Evolutionary conservation across 2,888 invertebrate genomes (phyloP), one percentile per base, ranked within the genome.

Genomic region (Slavum lentiscoides): DNA sequence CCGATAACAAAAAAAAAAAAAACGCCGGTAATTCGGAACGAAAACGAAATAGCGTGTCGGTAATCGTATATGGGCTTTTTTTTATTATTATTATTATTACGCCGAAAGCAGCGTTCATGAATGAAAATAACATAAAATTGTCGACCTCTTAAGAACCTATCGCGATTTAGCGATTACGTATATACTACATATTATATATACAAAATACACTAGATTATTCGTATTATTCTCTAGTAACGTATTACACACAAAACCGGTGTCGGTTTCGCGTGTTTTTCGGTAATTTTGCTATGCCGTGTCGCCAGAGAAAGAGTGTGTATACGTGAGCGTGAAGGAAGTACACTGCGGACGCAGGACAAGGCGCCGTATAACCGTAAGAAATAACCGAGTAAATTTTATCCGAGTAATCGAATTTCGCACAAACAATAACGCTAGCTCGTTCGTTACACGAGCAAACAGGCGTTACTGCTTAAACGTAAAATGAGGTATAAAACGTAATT

Each of bases 61-160:
- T 75, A 75, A 75, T 75, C 49, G 19, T 37, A 55, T 23, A 13
- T 72, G 58, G 64, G 37, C 64, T 67, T 13, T 62, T 62, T 61
- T 39, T 49, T 70, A 30, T 30, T 72, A 39, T 73, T 73, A 73
- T 73, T 73, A 43, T 9, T n/a, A 62, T 7, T 30, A 37, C 58
- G 11, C 19, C 17, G 15, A 8, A 43, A 59, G 67, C 67, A 67
- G 4, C 23, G 66, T 66, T 74, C 75, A 15, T 58, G 67, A 75
- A 75, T 43, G 59, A 58, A 68, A 68, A 75, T 30, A 13, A 75
- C 67, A 37, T 68, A 67, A 75, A 43, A 49, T 68, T 68, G 58
- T 75, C 67, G 59, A 67, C 75, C 75, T 68, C 75, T 75, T 75
- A 75, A 59, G 68, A 75, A 59, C 43, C 68, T 30, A 75, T 68